Conservation (phyloP, 2,888 invertebrate genomes). For the Artemia sinica region DNA sequence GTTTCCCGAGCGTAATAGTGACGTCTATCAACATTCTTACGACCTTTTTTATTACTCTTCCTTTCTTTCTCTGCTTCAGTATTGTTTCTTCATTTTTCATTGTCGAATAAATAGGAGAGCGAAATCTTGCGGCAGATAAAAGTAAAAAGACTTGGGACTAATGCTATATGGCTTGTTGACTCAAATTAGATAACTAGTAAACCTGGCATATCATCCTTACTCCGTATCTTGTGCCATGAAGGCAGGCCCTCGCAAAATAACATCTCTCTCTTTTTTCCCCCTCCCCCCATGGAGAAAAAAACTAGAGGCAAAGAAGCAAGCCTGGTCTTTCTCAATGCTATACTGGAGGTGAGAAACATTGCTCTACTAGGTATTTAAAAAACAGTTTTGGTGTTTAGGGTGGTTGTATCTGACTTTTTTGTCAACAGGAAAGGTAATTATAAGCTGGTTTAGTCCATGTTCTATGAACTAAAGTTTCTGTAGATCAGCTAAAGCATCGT, state of each 20-base stretch:
- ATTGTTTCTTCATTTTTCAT: neutral
- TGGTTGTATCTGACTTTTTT: neutral
- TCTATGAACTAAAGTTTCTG: too few relatives aligned
- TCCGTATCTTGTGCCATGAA: slow-evolving; percentile 3
- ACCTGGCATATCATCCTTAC: slow-evolving; percentile 4
- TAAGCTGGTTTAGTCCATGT: neutral
- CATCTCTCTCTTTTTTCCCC: neutral
- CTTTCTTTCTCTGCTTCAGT: neutral
- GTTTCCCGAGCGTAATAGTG: neutral
- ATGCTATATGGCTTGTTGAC: neutral
- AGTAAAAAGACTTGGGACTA: neutral
- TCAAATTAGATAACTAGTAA: neutral
- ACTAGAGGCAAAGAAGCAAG: neutral
- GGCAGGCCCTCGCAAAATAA: neutral
- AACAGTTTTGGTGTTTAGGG: neutral
- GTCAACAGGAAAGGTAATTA: neutral
- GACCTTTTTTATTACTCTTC: neutral
- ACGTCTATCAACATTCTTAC: neutral
- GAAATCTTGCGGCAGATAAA: neutral
- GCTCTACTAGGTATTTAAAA: neutral
- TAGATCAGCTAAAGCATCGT: too few relatives aligned
- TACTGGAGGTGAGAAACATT: neutral
- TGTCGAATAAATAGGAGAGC: neutral
- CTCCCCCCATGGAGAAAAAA: neutral
- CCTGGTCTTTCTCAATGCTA: neutral